Evolutionary conservation across 2,888 invertebrate species (phyloP), one percentile per base, ranked within the genome.

Genomic region (Pachycephus smyrnensis): DNA sequence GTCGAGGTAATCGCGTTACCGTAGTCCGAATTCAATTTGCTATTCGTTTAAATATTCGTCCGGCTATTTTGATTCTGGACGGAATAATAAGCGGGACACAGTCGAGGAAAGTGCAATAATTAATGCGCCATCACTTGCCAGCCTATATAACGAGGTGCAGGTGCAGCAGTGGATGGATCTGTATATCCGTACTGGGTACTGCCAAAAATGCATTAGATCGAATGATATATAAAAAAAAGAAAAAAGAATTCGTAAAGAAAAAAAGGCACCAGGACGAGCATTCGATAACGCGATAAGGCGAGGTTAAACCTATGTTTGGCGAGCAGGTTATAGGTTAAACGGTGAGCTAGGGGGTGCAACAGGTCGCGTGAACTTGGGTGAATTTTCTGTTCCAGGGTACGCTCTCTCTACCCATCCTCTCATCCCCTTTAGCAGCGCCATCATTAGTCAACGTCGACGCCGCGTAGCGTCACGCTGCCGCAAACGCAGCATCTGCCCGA

Each of bases 391-490:
- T 91, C 87, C 89, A 89, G 89, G 88, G 86, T 87, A 88, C 88
- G 88, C 89, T 87, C 89, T 55, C 55, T 88, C 88, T 88, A 86
- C 87, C 90, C 86, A 89, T 87, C 86, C 82, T 80, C 73, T 74
- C 83, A 74, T 81, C 83, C 84, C 87, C 86, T 85, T 87, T 88
- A 87, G 87, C 87, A 88, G 86, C 87, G 87, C 90, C 90, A 89
- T 91, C 91, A 91, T 91, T 91, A 91, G 91, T 91, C 91, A 91
- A 90, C 89, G 91, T 91, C 91, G 90, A 88, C 90, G 90, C 90
- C 88, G 55, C 55, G 55, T 55, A 55, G 55, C 55, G 88, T 87
- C 89, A 85, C 87, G 86, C 89, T 82, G 81, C 82, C 87, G 81
- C 85, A 83, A 90, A 89, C 88, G 88, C 87, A 87, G 85, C 88